Evolutionary conservation across 2,797 vertebrate species (phyloP).

Genomic region (Gila robusta): DNA sequence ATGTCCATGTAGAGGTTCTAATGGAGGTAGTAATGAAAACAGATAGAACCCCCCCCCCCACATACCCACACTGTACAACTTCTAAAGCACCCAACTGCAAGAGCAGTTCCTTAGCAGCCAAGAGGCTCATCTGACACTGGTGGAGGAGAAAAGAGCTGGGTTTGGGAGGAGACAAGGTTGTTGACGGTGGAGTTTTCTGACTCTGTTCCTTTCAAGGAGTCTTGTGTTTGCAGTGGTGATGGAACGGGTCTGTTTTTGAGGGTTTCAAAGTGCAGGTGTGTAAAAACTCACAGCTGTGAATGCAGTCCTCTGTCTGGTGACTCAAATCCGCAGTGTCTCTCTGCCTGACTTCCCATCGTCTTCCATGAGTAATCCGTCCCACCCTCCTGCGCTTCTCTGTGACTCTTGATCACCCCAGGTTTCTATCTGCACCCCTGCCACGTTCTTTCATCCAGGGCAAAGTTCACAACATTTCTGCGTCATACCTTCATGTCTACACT

Average conservation of each 20-base stretch:
- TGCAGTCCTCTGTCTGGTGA: constrained; percentile 56
- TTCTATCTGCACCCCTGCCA: not conserved
- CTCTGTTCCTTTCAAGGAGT: constrained; percentile 6
- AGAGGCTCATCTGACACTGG: constrained; percentile 31
- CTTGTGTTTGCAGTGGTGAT: constrained; percentile 36
- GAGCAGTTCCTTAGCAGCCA: constrained; percentile 20
- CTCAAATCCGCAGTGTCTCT: constrained; percentile 53
- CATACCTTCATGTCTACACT: constrained; percentile 17
- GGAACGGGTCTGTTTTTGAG: constrained; percentile 18
- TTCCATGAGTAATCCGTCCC: constrained; percentile 54
- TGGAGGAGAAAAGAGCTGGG: constrained; percentile 39
- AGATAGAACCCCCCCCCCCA: constrained; percentile 17
- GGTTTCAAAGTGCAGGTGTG: constrained; percentile 52
- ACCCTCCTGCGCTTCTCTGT: constrained; percentile 20
- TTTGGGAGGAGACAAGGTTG: constrained; percentile 33
- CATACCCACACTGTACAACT: constrained; percentile 25
- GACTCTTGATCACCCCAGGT: constrained; percentile 29
- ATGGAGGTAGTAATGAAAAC: constrained; percentile 47
- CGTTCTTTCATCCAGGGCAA: constrained; percentile 26
- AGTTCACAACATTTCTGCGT: constrained; percentile 19
- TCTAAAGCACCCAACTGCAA: constrained; percentile 11
- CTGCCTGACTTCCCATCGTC: constrained; percentile 29
- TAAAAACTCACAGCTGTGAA: constrained; percentile 47
- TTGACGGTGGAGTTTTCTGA: constrained; percentile 24
- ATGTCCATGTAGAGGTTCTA: constrained; percentile 33